Evolutionary conservation across 1,140 invertebrate species (phyloP).

Genomic region (Pomacea maculata): DNA sequence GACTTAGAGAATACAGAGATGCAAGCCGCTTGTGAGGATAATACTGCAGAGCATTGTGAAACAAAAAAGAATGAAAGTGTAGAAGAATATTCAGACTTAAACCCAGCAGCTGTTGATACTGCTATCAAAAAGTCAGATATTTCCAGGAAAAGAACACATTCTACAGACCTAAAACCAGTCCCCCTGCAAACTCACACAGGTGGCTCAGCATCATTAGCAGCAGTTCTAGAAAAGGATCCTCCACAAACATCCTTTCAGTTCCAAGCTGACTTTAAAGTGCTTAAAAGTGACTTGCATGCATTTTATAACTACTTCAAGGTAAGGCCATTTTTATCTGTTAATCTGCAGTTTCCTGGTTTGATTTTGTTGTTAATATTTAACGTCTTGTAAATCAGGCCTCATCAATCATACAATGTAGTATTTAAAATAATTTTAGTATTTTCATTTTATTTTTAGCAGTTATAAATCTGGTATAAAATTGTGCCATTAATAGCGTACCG

Average conservation of each 20-base stretch:
- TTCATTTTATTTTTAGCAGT: background rate
- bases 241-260: slow-evolving; percentile 63
- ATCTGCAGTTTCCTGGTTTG: too few relatives aligned
- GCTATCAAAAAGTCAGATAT: too few relatives aligned
- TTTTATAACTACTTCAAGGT: slow-evolving; percentile 61
- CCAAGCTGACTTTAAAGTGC: slow-evolving; percentile 64
- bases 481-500: too few relatives aligned
- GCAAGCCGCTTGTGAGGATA: too few relatives aligned
- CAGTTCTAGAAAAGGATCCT: slow-evolving; percentile 24
- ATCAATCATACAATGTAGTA: background rate
- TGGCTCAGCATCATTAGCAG: background rate
- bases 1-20: too few relatives aligned
- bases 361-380: too few relatives aligned
- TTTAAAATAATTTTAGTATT: slow-evolving; percentile 1
- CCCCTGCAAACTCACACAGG: background rate
- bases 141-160: too few relatives aligned
- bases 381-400: too few relatives aligned
- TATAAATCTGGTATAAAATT: background rate
- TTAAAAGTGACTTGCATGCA: slow-evolving; percentile 50
- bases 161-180: background rate
- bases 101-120: too few relatives aligned
- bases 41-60: too few relatives aligned
- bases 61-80: too few relatives aligned
- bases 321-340: background rate
- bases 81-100: too few relatives aligned